Evolutionary conservation across 2,888 invertebrate species (phyloP).

Genomic region (Drosophila buzzatii): DNA sequence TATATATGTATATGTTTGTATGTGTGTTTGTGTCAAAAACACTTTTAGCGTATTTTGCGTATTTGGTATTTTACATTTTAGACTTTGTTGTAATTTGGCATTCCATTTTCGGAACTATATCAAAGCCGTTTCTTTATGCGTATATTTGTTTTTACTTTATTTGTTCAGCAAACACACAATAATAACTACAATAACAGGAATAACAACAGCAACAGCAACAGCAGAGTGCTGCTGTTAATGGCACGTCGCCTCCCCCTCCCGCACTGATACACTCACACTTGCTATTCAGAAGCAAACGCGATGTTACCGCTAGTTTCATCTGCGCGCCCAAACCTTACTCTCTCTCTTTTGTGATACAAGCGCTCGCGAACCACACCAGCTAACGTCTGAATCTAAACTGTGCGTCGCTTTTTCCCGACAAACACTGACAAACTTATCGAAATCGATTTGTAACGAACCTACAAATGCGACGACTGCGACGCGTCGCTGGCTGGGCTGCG

Average conservation of each 20-base stretch:
- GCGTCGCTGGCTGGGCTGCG: conserved; percentile 65
- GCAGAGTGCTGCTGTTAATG: conserved; percentile 32
- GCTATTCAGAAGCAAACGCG: conserved; percentile 38
- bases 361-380: conserved; percentile 68
- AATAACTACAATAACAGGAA: conserved; percentile 43
- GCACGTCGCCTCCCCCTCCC: conserved; percentile 24
- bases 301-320: conserved; percentile 58
- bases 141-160: conserved; percentile 51
- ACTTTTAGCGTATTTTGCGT: conserved; percentile 30
- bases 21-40: conserved; percentile 10
- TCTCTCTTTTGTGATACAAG: conserved; percentile 48
- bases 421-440: conserved; percentile 84
- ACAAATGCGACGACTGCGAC: conserved; percentile 57
- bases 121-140: conserved; percentile 41
- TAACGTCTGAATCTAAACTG: conserved; percentile 67
- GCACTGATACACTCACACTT: conserved; percentile 16
- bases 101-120: conserved; percentile 33
- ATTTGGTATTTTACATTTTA: conserved; percentile 45
- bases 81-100: conserved; percentile 43
- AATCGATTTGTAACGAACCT: conserved; percentile 84
- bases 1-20: background rate
- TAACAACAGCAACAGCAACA: conserved; percentile 23
- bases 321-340: conserved; percentile 51
- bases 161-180: conserved; percentile 66
- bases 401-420: conserved; percentile 76